phyloP scores from a whole-genome alignment of 2,888 invertebrate genomes.

The Andricus curvator region DNA sequence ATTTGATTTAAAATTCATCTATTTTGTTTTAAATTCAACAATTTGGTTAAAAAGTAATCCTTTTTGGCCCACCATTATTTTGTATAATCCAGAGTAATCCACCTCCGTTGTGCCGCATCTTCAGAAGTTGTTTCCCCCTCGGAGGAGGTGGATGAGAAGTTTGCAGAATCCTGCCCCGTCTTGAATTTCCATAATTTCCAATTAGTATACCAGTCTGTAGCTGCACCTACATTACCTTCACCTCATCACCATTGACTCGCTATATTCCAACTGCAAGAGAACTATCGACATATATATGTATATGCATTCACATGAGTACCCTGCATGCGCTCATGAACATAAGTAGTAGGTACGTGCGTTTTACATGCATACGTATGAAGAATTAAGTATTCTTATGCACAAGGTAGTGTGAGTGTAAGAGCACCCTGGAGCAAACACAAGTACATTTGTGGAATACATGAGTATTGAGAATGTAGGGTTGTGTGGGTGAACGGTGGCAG shows the following conservation, averaged over 20 bases:
- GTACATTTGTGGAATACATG: conserved; percentile 13
- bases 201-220: conserved; percentile 67
- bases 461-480: conserved; percentile 26
- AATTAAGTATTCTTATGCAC: conserved; percentile 10
- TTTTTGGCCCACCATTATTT: no score
- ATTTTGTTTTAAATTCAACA: no score
- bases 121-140: no score
- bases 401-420: conserved; percentile 8
- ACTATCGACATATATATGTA: neutral
- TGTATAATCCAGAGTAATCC: no score
- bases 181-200: conserved; percentile 67
- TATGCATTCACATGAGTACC: conserved; percentile 21
- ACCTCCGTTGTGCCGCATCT: no score
- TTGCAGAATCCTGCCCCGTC: conserved; percentile 5
- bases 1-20: no score
- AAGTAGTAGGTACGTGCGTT: conserved; percentile 7
- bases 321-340: neutral
- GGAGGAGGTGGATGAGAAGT: conserved; percentile 45
- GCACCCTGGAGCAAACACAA: neutral
- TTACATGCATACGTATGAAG: conserved; percentile 10
- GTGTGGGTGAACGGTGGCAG: conserved; percentile 69
- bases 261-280: conserved; percentile 29
- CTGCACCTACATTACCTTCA: conserved; percentile 62
- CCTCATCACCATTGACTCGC: conserved; percentile 62
- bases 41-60: no score